These are phyloP conservation scores for Dendroctonus valens DNA, from an alignment of 1,140 invertebrate genomes.

Conservation along the genomic window DNA sequence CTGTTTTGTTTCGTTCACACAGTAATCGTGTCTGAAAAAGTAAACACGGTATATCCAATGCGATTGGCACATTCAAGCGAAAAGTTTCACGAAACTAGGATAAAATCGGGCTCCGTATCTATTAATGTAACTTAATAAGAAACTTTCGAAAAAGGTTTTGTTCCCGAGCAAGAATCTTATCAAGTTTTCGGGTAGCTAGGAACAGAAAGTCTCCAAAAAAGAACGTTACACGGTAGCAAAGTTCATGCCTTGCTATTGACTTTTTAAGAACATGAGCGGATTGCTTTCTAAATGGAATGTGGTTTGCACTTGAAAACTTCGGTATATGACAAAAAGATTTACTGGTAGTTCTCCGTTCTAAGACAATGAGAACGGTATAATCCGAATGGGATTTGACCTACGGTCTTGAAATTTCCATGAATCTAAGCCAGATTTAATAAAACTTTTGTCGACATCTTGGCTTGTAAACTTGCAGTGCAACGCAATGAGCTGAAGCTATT, in stretches of 20 bases:
- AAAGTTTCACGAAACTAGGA: neutral
- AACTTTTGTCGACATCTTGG: too few relatives aligned
- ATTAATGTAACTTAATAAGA: constrained; percentile 27
- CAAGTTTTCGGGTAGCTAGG: constrained; percentile 14
- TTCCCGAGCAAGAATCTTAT: constrained; percentile 14
- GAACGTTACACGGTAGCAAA: constrained; percentile 10
- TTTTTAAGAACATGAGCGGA: constrained; percentile 19
- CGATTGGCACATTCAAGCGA: constrained; percentile 8
- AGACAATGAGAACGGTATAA: too few relatives aligned
- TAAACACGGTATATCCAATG: neutral
- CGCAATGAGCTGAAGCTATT: too few relatives aligned
- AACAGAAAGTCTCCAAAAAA: constrained; percentile 8
- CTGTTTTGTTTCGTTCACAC: too few relatives aligned
- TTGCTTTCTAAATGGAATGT: constrained; percentile 19
- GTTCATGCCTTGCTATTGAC: constrained; percentile 23
- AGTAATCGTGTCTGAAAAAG: too few relatives aligned
- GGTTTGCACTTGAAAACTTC: constrained; percentile 11
- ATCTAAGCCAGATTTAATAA: too few relatives aligned
- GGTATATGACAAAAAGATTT: neutral
- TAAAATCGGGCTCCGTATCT: constrained; percentile 18
- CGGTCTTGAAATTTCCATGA: too few relatives aligned
- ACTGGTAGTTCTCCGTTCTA: too few relatives aligned
- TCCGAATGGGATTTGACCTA: too few relatives aligned
- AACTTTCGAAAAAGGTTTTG: constrained; percentile 11
- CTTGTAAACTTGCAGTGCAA: too few relatives aligned